Conservation (phyloP, 2,888 invertebrate species). For the Caenorhabditis plicata region DNA sequence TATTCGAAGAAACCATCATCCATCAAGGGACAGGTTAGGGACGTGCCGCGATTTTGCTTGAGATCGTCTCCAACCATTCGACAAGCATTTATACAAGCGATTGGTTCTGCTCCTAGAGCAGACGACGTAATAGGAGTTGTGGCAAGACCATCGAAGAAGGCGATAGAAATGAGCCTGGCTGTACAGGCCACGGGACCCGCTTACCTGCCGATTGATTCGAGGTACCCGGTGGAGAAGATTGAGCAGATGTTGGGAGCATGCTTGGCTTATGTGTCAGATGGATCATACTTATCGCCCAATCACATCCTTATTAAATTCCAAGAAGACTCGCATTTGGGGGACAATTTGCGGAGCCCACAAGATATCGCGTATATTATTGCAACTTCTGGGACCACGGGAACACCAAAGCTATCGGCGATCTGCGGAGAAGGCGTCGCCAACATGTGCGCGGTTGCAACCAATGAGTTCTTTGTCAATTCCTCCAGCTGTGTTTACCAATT, state of each 20-base stretch:
- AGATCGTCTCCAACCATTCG: neutral
- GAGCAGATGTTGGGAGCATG: neutral
- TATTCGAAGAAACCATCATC: no score
- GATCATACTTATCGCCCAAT: neutral
- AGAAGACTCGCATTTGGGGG: neutral
- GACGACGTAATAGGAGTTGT: slow-evolving; percentile 49
- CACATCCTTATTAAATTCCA: neutral
- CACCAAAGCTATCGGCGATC: slow-evolving; percentile 55
- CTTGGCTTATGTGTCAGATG: neutral
- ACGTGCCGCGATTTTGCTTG: neutral
- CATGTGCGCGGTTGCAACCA: slow-evolving; percentile 26
- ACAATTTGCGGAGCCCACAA: neutral
- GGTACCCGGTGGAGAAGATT: slow-evolving; percentile 11
- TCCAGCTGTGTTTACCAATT: slow-evolving; percentile 34
- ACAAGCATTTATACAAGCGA: slow-evolving; percentile 4
- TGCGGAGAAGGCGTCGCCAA: slow-evolving; percentile 42
- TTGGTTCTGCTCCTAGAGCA: slow-evolving; percentile 21
- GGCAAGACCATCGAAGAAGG: slow-evolving; percentile 14
- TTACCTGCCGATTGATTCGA: slow-evolving; percentile 19
- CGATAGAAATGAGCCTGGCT: slow-evolving; percentile 13
- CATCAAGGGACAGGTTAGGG: no score
- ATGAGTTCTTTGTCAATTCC: slow-evolving; percentile 12
- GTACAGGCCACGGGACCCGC: slow-evolving; percentile 15
- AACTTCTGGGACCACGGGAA: slow-evolving; percentile 64
- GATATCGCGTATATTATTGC: slow-evolving; percentile 56